These are phyloP conservation scores for Noctua fimbriata DNA, from an alignment of 2,888 invertebrate species.

Conservation along the genomic window DNA sequence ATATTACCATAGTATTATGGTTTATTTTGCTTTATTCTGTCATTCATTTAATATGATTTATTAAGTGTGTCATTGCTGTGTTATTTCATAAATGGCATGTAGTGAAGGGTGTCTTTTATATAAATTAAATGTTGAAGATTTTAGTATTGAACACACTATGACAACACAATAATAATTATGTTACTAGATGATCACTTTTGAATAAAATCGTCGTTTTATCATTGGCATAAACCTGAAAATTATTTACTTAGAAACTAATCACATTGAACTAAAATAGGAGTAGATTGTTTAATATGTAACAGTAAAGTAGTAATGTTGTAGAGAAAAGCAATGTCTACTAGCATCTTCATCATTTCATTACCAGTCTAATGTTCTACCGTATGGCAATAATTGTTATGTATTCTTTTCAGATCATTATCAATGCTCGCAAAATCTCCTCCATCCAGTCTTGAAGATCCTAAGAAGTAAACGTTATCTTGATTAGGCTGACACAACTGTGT, in stretches of 20 bases:
- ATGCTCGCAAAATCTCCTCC: constrained; percentile 86
- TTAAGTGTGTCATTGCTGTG: constrained; percentile 50
- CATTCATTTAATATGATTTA: constrained; percentile 54
- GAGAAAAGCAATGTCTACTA: constrained; percentile 18
- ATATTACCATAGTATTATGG: constrained; percentile 52
- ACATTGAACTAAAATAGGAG: neutral
- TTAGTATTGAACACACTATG: constrained; percentile 18
- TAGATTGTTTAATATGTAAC: neutral
- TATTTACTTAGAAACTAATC: neutral
- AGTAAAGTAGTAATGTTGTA: constrained; percentile 8
- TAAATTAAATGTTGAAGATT: constrained; percentile 50
- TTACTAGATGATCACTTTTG: constrained; percentile 12
- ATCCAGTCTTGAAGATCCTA: constrained; percentile 82
- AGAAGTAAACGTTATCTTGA: constrained; percentile 76
- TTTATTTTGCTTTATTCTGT: constrained; percentile 64
- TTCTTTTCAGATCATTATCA: constrained; percentile 85
- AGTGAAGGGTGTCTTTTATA: constrained; percentile 46
- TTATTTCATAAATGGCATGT: constrained; percentile 47
- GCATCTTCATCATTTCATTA: constrained; percentile 57
- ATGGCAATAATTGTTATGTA: constrained; percentile 4
- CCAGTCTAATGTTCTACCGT: too few relatives aligned
- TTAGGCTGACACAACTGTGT: constrained; percentile 37
- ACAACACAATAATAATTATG: neutral
- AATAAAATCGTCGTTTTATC: neutral
- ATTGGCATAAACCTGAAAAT: neutral